phyloP scores from a whole-genome alignment of 2,113 vertebrate species.

The Potamarius usumacintae region DNA sequence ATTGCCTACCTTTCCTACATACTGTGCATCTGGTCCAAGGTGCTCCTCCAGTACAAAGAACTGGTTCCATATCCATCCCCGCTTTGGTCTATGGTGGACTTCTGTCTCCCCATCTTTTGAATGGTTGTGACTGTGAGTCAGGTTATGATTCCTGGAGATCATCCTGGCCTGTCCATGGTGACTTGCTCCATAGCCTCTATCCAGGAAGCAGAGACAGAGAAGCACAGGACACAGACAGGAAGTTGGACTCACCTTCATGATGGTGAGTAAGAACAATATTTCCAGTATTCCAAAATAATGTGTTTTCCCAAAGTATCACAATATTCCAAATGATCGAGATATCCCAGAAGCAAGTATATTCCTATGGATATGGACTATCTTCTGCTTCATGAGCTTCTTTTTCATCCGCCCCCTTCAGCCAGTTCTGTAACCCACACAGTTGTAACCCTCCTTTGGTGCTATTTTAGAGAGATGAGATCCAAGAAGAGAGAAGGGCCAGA shows the following conservation, averaged over 20 bases:
- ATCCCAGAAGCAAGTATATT: constrained; percentile 62
- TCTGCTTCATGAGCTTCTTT: constrained; percentile 34
- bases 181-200: constrained; percentile 81
- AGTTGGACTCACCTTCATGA: constrained; percentile 91
- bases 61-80: constrained; percentile 99
- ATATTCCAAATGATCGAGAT: constrained; percentile 46
- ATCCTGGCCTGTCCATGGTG: constrained; percentile 63
- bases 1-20: constrained; percentile 92
- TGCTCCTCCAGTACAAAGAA: constrained; percentile 99
- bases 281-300: constrained; percentile 44
- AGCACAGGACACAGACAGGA: constrained; percentile 91
- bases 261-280: constrained; percentile 63
- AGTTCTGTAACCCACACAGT: constrained; percentile 51
- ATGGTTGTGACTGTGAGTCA: constrained; percentile 74
- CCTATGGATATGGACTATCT: constrained; percentile 56
- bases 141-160: constrained; percentile 60
- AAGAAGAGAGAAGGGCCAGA: constrained; percentile 61
- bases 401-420: constrained; percentile 56
- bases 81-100: constrained; percentile 96
- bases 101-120: constrained; percentile 90
- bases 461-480: constrained; percentile 69
- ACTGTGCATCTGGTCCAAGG: constrained; percentile 93
- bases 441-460: constrained; percentile 78
- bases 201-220: constrained; percentile 95
- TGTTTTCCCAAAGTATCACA: constrained; percentile 34